Evolutionary conservation across 2,797 vertebrate genomes (phyloP).

Genomic region (Clarias fuscus): DNA sequence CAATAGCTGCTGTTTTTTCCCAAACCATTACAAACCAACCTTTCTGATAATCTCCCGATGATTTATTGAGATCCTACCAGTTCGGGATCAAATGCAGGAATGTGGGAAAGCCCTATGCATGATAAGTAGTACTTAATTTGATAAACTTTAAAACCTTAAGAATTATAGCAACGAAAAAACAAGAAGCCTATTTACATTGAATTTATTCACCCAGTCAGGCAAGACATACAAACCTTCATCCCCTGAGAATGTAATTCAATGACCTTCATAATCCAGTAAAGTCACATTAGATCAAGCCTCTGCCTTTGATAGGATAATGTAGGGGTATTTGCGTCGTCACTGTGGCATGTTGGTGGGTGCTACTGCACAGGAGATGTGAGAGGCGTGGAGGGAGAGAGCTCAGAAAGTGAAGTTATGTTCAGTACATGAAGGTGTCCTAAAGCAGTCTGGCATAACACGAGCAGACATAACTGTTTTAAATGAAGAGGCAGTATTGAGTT

Average conservation of each 20-base stretch:
- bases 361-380: constrained; percentile 43
- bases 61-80: too few relatives aligned
- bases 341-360: constrained; percentile 42
- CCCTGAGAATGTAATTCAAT: constrained; percentile 3
- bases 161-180: background rate
- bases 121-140: background rate
- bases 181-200: background rate
- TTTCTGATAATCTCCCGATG: too few relatives aligned
- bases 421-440: background rate
- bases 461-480: background rate
- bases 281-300: constrained; percentile 33
- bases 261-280: constrained; percentile 21
- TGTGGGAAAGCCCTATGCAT: too few relatives aligned
- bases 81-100: too few relatives aligned
- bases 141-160: background rate
- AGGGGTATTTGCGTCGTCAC: constrained; percentile 43
- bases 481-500: background rate
- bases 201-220: background rate
- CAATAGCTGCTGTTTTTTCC: too few relatives aligned
- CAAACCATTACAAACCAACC: too few relatives aligned
- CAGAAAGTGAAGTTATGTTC: background rate
- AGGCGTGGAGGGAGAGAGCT: background rate
- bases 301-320: constrained; percentile 7
- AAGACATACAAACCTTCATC: background rate
- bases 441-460: background rate